Conservation (phyloP, 1,140 invertebrate genomes). For the Alviniconcha marisindica region DNA sequence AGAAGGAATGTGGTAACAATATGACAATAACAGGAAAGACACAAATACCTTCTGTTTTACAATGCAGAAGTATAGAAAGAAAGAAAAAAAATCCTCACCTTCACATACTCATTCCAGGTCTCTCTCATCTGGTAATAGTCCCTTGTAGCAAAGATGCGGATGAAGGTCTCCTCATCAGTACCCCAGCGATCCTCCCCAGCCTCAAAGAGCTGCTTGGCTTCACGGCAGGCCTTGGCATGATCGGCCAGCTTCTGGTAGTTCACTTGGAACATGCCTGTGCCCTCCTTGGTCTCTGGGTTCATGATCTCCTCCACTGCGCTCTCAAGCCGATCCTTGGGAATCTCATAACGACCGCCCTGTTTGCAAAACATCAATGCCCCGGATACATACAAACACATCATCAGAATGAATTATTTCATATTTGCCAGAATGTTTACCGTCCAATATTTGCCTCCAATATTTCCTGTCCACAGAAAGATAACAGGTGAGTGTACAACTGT, state of each 20-base stretch:
- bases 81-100: slow-evolving; percentile 63
- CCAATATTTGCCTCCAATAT: too few relatives aligned
- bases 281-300: slow-evolving; percentile 49
- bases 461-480: too few relatives aligned
- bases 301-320: slow-evolving; percentile 65
- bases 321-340: slow-evolving; percentile 52
- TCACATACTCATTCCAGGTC: slow-evolving; percentile 72
- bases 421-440: too few relatives aligned
- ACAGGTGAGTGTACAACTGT: too few relatives aligned
- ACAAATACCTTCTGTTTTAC: too few relatives aligned
- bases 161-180: slow-evolving; percentile 77
- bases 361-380: neutral
- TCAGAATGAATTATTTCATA: too few relatives aligned
- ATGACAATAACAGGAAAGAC: too few relatives aligned
- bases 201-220: slow-evolving; percentile 65
- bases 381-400: slow-evolving; percentile 5
- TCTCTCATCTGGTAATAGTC: slow-evolving; percentile 70
- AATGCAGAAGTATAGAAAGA: too few relatives aligned
- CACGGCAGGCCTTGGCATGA: slow-evolving; percentile 53
- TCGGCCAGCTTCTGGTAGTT: slow-evolving; percentile 65
- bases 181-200: slow-evolving; percentile 77
- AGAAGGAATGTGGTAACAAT: too few relatives aligned
- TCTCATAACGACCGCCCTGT: slow-evolving; percentile 62
- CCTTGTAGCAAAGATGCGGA: slow-evolving; percentile 64
- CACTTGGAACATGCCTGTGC: slow-evolving; percentile 66